These are phyloP conservation scores for Sebastes flavidus DNA, from an alignment of 2,797 vertebrate genomes.

Conservation along the genomic window DNA sequence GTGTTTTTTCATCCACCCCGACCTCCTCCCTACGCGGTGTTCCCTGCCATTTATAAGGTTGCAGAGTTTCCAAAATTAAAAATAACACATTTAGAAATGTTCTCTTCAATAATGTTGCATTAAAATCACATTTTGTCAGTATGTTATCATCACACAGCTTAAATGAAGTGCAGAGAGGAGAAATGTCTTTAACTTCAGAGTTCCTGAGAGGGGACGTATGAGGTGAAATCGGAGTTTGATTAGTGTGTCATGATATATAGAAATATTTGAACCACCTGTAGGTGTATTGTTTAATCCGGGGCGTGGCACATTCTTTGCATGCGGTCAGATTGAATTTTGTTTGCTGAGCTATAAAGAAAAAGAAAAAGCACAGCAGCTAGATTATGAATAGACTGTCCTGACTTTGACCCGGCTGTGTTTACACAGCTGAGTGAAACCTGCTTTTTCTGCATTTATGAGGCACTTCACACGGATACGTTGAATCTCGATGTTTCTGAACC, in stretches of 20 bases:
- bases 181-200: neutral
- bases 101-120: neutral
- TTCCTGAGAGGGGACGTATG: neutral
- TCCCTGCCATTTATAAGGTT: neutral
- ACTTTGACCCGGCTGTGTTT: neutral
- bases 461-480: neutral
- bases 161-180: neutral
- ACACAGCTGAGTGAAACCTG: conserved; percentile 2
- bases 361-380: neutral
- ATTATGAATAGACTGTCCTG: neutral
- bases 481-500: too few species aligned
- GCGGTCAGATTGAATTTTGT: neutral
- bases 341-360: neutral
- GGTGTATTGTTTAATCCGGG: neutral
- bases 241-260: neutral
- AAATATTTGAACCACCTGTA: neutral
- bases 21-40: too few species aligned
- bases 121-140: neutral
- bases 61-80: neutral
- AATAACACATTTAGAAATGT: neutral
- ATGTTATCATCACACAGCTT: neutral
- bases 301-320: neutral
- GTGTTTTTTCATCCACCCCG: too few species aligned
- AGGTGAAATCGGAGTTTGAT: neutral
- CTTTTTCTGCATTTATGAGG: neutral